Conservation (phyloP, 2,797 vertebrate species). For the Sarcophilus harrisii region DNA sequence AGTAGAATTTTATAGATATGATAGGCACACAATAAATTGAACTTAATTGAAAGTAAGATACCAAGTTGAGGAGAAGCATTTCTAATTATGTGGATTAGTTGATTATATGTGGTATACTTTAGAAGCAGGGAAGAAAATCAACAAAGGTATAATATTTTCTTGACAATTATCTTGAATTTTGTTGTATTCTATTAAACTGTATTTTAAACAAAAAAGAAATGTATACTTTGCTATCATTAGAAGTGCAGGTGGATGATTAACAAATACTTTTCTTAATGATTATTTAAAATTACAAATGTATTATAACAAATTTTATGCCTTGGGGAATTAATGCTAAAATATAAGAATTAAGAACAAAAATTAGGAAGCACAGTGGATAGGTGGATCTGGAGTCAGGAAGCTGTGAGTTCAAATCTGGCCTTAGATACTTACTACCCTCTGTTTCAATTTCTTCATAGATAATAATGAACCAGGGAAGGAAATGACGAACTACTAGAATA, state of each 20-base stretch:
- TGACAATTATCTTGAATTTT: background rate
- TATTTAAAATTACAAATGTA: constrained; percentile 57
- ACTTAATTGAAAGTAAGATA: constrained; percentile 13
- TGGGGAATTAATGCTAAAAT: constrained; percentile 71
- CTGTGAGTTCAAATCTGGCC: background rate
- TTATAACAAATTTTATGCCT: constrained; percentile 65
- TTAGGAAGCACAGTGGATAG: background rate
- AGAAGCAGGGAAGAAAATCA: background rate
- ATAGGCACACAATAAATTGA: background rate
- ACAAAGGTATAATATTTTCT: constrained; percentile 34
- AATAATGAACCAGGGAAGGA: too few relatives aligned
- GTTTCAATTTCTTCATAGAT: background rate
- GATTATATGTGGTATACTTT: constrained; percentile 5
- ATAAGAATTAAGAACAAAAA: background rate
- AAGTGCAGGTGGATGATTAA: constrained; percentile 74
- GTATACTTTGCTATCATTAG: constrained; percentile 67
- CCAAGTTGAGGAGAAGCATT: background rate
- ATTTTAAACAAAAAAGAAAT: constrained; percentile 73
- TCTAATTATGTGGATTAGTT: constrained; percentile 11
- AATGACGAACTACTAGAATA: too few relatives aligned
- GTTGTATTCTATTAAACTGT: constrained; percentile 64
- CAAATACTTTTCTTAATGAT: constrained; percentile 71
- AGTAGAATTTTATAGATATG: background rate
- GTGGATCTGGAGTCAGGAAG: background rate
- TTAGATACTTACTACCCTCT: background rate